Base-by-base conservation (phyloP, 1,140 invertebrate species). In the Brachionus paranguensis region DNA sequence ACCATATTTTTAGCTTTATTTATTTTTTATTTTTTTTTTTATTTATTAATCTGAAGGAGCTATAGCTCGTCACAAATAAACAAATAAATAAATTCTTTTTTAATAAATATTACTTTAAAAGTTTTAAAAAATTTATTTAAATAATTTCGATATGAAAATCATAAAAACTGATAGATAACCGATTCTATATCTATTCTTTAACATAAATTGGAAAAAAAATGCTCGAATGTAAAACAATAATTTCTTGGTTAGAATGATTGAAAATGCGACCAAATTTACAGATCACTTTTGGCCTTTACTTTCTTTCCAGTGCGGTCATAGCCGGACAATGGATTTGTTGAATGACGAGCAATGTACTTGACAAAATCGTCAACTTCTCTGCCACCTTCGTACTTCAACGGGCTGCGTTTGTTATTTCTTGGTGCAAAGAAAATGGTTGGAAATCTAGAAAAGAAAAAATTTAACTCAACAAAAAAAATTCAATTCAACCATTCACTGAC, bases 381-480 rank as follows among this genome's bases (percentile, higher is more conserved):
- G 8, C 96, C 97, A 88, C 96, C 95, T 88, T 98, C 95, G 88
- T 99, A 99, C 90, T 93, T 92, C n/a, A 94, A 91, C 27, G 97
- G 96, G 85, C 90, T 92, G 86, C 92, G 89, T 87, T 95, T 95
- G 20, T 90, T 89, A 87, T 95, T 92, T 88, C 95, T 97, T 3
- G 96, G 94, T 76, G 93, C 92, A 95, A 96, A 99, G 91, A 92
- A 99, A 41, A 99, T 91, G 1, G 98, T 99, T 45, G 98, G 98
- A 93, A 98, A 99, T 50, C 64, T 68, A 65, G 20, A 83, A n/a
- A 72, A 4, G 6, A 72, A 43, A 14, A 45, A 83, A 68, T 43
- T 14, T 27, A 79, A n/a, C 0, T 2, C 10, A 0, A 27, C 17
- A 24, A 24, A n/a, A 17, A 29, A 29, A 78, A n/a, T 79, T 24